Conservation (phyloP, 1,140 invertebrate species). For the Drosophila ogumai region DNA sequence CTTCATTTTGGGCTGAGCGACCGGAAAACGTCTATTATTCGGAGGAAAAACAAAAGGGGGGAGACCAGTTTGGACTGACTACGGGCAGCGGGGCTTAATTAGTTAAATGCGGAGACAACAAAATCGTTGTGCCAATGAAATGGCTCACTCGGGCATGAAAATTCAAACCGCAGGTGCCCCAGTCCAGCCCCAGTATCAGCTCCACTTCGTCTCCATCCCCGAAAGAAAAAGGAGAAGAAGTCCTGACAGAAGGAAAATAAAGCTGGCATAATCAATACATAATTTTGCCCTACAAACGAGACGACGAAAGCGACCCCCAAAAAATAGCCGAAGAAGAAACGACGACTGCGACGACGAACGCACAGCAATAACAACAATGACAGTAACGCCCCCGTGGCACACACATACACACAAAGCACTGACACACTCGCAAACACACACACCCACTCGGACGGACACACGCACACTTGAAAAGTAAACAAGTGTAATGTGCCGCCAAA, state of each 20-base stretch:
- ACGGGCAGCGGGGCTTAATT: conserved; percentile 57
- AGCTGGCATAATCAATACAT: conserved; percentile 78
- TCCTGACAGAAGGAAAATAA: conserved; percentile 31
- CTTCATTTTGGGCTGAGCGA: conserved; percentile 64
- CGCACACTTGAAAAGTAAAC: conserved; percentile 64
- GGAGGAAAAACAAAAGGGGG: conserved; percentile 14
- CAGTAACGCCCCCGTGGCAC: conserved; percentile 69
- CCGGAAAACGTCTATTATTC: conserved; percentile 71
- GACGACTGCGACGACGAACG: conserved; percentile 47
- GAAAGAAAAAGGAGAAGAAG: conserved; percentile 6
- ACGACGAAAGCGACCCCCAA: conserved; percentile 70
- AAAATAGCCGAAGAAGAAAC: conserved; percentile 64
- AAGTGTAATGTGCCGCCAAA: conserved; percentile 78
- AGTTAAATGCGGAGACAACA: conserved; percentile 75
- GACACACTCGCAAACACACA: conserved; percentile 1
- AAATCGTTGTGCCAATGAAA: conserved; percentile 78
- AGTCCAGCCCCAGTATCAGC: background rate
- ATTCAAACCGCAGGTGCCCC: conserved; percentile 43
- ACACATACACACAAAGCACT: conserved; percentile 18
- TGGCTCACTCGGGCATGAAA: conserved; percentile 69
- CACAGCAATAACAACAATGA: conserved; percentile 71
- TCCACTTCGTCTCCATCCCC: background rate
- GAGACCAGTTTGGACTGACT: background rate
- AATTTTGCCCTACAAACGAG: conserved; percentile 83
- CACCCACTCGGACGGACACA: conserved; percentile 3